Percentiles rank a stretch among this genome's conserved stretches.
phyloP scores from a whole-genome alignment of 2,797 vertebrate genomes.

The Mionectes olivaceus region DNA sequence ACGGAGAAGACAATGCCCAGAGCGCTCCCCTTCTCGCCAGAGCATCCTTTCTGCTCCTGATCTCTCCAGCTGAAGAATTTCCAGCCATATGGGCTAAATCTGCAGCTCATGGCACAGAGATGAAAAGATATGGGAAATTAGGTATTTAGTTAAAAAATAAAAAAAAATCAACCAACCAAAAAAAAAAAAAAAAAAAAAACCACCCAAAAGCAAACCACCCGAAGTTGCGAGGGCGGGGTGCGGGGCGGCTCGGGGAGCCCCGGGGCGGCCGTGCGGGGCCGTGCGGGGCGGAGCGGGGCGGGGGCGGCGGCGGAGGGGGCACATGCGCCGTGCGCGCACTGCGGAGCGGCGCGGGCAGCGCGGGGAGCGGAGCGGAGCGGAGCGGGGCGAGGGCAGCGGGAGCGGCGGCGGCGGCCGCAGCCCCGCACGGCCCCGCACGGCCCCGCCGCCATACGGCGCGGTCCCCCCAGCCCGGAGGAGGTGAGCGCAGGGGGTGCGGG shows the following conservation, averaged over 20 bases:
- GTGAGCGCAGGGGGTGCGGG: not conserved
- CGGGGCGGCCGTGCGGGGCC: not conserved
- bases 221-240: not conserved
- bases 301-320: not conserved
- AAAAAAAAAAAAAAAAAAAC: no score
- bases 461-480: not conserved
- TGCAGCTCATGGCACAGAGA: fast-evolving
- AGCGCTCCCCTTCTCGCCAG: not conserved
- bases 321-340: slow-evolving; percentile 57
- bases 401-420: not conserved
- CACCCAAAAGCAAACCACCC: no score
- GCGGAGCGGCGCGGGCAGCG: slow-evolving; percentile 36
- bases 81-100: not conserved
- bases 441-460: not conserved
- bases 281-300: not conserved
- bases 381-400: not conserved
- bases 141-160: no score
- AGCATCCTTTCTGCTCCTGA: not conserved
- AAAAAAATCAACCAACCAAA: no score
- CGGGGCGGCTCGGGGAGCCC: not conserved
- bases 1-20: not conserved
- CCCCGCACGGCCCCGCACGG: not conserved
- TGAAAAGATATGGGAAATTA: fast-evolving
- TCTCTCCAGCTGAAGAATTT: fast-evolving
- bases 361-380: not conserved